Percentiles rank a stretch among this genome's conserved stretches.
Evolutionary conservation across 2,113 vertebrate genomes (phyloP).

Genomic region (Plecturocebus donacophilus): DNA sequence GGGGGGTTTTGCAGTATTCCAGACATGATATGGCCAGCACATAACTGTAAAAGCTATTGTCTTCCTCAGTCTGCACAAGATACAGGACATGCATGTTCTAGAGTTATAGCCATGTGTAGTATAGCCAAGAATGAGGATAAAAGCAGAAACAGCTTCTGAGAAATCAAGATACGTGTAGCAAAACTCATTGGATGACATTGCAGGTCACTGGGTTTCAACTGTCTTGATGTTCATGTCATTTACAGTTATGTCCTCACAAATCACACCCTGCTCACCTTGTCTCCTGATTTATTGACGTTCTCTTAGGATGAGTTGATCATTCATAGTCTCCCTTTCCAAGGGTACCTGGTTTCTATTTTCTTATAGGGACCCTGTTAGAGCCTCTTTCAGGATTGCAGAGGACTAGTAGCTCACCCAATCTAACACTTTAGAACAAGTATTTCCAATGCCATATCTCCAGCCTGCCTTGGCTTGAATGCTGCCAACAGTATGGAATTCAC

Average conservation of each 20-base stretch:
- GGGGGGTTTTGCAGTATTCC: not conserved
- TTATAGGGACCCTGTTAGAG: not conserved
- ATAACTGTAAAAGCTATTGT: not conserved
- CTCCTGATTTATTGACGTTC: constrained; percentile 4
- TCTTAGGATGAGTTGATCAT: not conserved
- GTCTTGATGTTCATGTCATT: not conserved
- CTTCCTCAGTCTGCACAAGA: not conserved
- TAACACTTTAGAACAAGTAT: not conserved
- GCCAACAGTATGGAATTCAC: not conserved
- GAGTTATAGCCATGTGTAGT: not conserved
- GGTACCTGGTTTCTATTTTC: not conserved
- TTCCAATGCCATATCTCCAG: not conserved
- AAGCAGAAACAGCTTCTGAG: not conserved
- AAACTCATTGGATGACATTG: not conserved
- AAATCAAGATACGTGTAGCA: not conserved
- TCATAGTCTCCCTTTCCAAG: not conserved
- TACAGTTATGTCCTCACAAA: not conserved
- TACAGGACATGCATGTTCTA: not conserved
- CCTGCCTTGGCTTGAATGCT: not conserved
- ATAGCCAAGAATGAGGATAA: not conserved
- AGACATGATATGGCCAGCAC: not conserved
- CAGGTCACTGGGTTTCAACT: not conserved
- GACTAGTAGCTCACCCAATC: not conserved
- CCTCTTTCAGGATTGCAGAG: not conserved
- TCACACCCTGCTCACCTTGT: not conserved